Conservation (phyloP, 2,888 invertebrate genomes). For the Tetrapedia diversipes region DNA sequence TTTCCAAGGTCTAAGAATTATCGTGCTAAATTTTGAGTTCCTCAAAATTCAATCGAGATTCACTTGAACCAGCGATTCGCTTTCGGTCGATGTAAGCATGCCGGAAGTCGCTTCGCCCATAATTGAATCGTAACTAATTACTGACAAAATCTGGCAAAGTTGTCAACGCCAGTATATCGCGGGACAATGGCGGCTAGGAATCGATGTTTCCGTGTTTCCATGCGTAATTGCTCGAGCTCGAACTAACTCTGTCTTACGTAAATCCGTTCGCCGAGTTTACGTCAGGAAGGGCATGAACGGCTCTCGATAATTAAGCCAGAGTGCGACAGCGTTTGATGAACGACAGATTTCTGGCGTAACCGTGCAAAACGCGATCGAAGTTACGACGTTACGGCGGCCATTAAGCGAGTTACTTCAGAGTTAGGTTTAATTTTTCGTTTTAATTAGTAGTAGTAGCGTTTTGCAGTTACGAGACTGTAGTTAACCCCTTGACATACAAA, state of each 20-base stretch:
- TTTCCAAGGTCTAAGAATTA: too few species aligned
- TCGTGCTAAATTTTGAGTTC: too few species aligned
- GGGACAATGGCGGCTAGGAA: slow-evolving; percentile 25
- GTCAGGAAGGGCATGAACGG: slow-evolving; percentile 7
- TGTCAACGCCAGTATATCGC: slow-evolving; percentile 9
- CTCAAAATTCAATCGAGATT: slow-evolving; percentile 31
- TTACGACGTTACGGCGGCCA: neutral
- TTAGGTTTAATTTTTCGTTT: too few species aligned
- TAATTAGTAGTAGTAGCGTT: neutral
- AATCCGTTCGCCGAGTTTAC: slow-evolving; percentile 27
- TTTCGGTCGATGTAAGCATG: slow-evolving; percentile 23
- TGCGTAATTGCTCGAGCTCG: slow-evolving; percentile 38
- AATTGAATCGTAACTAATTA: slow-evolving; percentile 42
- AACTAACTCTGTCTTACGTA: slow-evolving; percentile 32
- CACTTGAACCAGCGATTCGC: neutral
- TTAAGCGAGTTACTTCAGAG: too few species aligned
- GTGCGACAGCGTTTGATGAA: slow-evolving; percentile 7
- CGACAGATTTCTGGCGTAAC: neutral
- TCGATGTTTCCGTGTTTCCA: slow-evolving; percentile 46
- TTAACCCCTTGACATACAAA: too few species aligned
- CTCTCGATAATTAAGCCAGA: slow-evolving; percentile 22
- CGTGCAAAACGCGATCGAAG: neutral
- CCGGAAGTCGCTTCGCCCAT: slow-evolving; percentile 27
- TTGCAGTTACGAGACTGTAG: too few species aligned
- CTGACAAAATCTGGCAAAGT: slow-evolving; percentile 41